Conservation (phyloP, 2,888 invertebrate species). For the Noctua janthina region DNA sequence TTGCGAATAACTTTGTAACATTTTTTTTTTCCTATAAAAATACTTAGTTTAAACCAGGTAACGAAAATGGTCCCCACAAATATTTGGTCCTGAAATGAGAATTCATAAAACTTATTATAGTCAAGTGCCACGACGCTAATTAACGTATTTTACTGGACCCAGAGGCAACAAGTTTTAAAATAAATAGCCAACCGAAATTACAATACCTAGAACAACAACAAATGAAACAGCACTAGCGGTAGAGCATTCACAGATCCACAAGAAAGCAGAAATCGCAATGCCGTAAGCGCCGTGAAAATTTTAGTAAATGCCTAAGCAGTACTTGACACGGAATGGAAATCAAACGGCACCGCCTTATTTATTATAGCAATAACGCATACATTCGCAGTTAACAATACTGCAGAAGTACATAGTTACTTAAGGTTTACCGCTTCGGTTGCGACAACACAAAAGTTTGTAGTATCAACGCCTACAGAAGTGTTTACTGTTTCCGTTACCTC, state of each 20-base stretch:
- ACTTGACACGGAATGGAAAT: conserved; percentile 18
- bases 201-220: conserved; percentile 1
- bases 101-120: background rate
- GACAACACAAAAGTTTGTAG: conserved; percentile 25
- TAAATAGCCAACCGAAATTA: conserved; percentile 18
- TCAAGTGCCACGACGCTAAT: background rate
- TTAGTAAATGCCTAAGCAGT: conserved; percentile 35
- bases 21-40: background rate
- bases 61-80: background rate
- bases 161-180: background rate
- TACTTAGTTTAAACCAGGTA: background rate
- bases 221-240: conserved; percentile 28
- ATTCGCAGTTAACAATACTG: conserved; percentile 33
- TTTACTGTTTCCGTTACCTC: conserved; percentile 38
- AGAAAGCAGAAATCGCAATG: conserved; percentile 19
- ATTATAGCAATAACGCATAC: conserved; percentile 39
- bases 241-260: conserved; percentile 16
- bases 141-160: background rate
- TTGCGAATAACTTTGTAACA: conserved; percentile 14
- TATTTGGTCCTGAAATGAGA: background rate
- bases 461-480: conserved; percentile 35
- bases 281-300: conserved; percentile 22
- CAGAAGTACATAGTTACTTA: conserved; percentile 28
- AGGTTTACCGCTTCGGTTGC: conserved; percentile 28
- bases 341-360: conserved; percentile 49